Evolutionary conservation across 2,888 invertebrate genomes (phyloP), one percentile per base, ranked within the genome.

Genomic region (Orgyia antiqua): DNA sequence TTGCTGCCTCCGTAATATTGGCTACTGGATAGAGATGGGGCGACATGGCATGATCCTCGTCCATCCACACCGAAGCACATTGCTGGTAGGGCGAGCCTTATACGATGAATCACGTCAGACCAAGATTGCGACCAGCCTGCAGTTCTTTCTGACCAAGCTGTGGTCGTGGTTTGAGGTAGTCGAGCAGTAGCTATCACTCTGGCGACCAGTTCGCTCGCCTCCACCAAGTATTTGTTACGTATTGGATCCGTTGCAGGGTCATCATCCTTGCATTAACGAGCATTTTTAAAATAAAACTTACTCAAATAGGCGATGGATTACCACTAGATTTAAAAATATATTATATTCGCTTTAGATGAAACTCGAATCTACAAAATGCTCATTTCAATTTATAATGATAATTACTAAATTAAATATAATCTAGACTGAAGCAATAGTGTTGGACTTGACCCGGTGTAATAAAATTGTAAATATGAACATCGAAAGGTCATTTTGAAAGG

Each of bases 11-110:
- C 71, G 51, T 63, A 67, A 45, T 52, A 61, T 51, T 64, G 53
- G 68, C 69, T 77, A 52, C 68, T 67, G 49, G 62, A 49, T 38
- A 66, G 61, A 3, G 80, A 78, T 13, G 75, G 75, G 42, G 79
- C 69, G 46, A 79, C 79, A 36, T 68, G 64, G 40, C 58, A 51
- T 30, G 58, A 49, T 28, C 44, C 31, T 26, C 56, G 49, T 45
- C 62, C 61, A 51, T 66, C 70, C 39, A 61, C 58, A 42, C 68
- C 63, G 64, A 65, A 65, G 77, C 82, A 82, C 60, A 65, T 48
- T 19, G 50, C 27, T 12, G 78, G 75, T 29, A 74, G 65, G 26
- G 56, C 52, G 29, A 55, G 58, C 12, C 71, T 67, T 39, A 77
- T 42, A 8, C 66, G 63, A 10, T 59, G 57, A 4, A 57, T 34